Percentiles rank a stretch among this genome's conserved stretches.
Conservation (phyloP, 2,797 vertebrate genomes). For the Mus spretus region DNA sequence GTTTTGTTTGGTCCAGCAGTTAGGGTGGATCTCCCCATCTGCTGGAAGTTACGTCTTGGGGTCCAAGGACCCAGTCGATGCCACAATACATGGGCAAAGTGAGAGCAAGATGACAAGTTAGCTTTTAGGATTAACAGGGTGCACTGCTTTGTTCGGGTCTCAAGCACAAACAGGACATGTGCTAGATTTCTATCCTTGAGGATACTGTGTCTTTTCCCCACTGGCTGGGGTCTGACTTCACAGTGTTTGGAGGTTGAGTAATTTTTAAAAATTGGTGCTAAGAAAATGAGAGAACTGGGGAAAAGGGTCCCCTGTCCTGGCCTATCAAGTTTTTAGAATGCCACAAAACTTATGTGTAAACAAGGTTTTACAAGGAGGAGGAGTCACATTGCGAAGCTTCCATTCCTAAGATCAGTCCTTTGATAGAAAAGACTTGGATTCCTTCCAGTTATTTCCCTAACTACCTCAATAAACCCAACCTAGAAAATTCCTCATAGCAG, state of each 20-base stretch:
- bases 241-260: not conserved
- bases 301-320: not conserved
- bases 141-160: not conserved
- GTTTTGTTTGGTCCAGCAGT: not conserved
- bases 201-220: not conserved
- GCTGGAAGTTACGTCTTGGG: not conserved
- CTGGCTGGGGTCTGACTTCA: not conserved
- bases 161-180: not conserved
- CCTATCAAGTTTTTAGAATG: not conserved
- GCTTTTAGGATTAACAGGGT: not conserved
- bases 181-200: not conserved
- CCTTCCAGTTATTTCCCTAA: not conserved
- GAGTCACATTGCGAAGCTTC: not conserved
- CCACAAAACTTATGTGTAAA: not conserved
- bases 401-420: not conserved
- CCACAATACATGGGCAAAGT: not conserved
- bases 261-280: not conserved
- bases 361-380: not conserved
- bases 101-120: not conserved
- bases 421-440: not conserved
- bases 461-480: not conserved
- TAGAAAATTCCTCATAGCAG: not conserved
- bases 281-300: not conserved
- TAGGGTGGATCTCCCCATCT: not conserved
- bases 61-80: not conserved